Conservation (phyloP, 2,888 invertebrate species). For the Drosophila limbata region DNA sequence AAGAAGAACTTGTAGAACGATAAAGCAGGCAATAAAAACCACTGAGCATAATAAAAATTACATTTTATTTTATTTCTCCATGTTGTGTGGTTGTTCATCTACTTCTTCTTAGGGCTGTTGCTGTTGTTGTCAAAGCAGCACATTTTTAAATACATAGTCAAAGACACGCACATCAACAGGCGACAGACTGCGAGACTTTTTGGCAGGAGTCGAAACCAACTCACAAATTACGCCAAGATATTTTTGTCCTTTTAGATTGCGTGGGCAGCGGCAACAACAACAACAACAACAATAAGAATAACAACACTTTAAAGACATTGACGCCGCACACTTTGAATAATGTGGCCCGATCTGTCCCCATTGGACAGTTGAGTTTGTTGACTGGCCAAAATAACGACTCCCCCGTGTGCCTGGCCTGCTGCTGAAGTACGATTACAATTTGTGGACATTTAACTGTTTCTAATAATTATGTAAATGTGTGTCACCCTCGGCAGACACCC, state of each 20-base stretch:
- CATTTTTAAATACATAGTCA: slow-evolving; percentile 71
- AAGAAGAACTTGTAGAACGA: slow-evolving; percentile 73
- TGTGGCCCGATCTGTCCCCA: slow-evolving; percentile 41
- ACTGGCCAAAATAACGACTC: slow-evolving; percentile 65
- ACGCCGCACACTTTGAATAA: slow-evolving; percentile 63
- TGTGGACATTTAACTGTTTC: slow-evolving; percentile 80
- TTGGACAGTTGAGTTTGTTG: slow-evolving; percentile 29
- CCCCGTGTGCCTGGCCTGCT: slow-evolving; percentile 55
- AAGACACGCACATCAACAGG: slow-evolving; percentile 70
- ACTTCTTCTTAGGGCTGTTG: slow-evolving; percentile 1
- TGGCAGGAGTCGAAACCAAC: not conserved
- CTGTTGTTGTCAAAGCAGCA: slow-evolving; percentile 39
- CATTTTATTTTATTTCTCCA: slow-evolving; percentile 77
- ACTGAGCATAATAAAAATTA: slow-evolving; percentile 80
- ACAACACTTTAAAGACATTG: slow-evolving; percentile 33
- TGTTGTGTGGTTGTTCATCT: slow-evolving; percentile 31
- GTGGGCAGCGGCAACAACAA: slow-evolving; percentile 50
- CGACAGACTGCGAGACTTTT: slow-evolving; percentile 16
- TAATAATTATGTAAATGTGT: slow-evolving; percentile 79
- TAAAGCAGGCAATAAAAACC: slow-evolving; percentile 80
- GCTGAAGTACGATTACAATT: slow-evolving; percentile 67
- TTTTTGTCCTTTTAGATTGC: slow-evolving; percentile 68
- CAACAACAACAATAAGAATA: slow-evolving; percentile 9
- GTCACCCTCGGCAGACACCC: slow-evolving; percentile 42
- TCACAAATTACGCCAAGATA: slow-evolving; percentile 69